These are phyloP conservation scores for Apamea monoglypha DNA, from an alignment of 2,888 invertebrate species.

Conservation along the genomic window DNA sequence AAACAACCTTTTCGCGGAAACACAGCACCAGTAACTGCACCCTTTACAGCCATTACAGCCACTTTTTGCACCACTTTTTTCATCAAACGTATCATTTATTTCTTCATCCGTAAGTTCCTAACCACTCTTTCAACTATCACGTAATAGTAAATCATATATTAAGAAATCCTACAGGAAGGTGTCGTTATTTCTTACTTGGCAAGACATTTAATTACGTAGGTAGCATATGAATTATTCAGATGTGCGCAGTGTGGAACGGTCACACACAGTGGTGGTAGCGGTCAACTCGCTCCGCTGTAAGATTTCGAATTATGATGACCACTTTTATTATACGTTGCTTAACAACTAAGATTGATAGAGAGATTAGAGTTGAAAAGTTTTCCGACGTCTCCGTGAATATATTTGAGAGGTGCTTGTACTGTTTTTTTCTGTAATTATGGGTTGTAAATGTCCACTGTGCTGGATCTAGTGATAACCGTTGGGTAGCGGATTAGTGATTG, in stretches of 20 bases:
- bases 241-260: slow-evolving; percentile 85
- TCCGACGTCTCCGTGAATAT: slow-evolving; percentile 54
- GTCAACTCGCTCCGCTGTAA: slow-evolving; percentile 72
- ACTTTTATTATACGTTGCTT: slow-evolving; percentile 65
- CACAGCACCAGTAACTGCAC: slow-evolving; percentile 29
- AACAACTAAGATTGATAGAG: slow-evolving; percentile 65
- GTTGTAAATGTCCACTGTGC: slow-evolving; percentile 53
- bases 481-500: slow-evolving; percentile 40
- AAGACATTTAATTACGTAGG: slow-evolving; percentile 86
- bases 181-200: slow-evolving; percentile 83
- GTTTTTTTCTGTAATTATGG: slow-evolving; percentile 56
- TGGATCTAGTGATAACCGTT: slow-evolving; percentile 19
- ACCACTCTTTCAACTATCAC: slow-evolving; percentile 42
- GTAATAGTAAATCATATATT: slow-evolving; percentile 63
- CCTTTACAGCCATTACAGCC: not conserved
- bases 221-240: slow-evolving; percentile 87
- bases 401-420: slow-evolving; percentile 42
- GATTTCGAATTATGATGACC: slow-evolving; percentile 70
- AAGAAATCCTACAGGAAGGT: slow-evolving; percentile 84
- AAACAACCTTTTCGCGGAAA: slow-evolving; percentile 32
- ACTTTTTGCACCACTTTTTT: slow-evolving; percentile 35
- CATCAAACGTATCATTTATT: slow-evolving; percentile 34
- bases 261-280: slow-evolving; percentile 86
- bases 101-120: slow-evolving; percentile 33
- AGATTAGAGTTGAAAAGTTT: slow-evolving; percentile 67